Evolutionary conservation across 2,113 vertebrate genomes (phyloP), one percentile per base, ranked within the genome.

Genomic region (Coregonus clupeaformis): DNA sequence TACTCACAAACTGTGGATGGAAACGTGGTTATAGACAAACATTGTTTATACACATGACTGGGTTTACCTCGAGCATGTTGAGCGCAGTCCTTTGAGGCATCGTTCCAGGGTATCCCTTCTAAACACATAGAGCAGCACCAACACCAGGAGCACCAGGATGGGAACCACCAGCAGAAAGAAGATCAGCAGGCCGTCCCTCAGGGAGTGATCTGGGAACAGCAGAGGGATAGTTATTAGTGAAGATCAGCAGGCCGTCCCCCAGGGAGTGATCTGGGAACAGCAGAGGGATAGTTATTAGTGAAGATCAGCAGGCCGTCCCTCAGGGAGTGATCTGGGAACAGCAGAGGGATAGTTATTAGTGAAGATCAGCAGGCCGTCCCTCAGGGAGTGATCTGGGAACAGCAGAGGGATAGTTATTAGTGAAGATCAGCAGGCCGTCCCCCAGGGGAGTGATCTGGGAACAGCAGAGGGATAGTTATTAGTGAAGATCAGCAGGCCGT

Each of bases 161-260:
- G 95, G 95, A 55, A 96, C 52, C 80, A 96, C 93, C 29, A 96
- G 78, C 77, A 97, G 72, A 89, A 97, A 97, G 85, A 96, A 96
- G 83, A 97, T 91, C 67, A 97, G 82, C 70, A 97, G 91, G 6
- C 95, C 95, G 1, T 97, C 86, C 74, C 94, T 91, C 81, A 96
- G 92, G 32, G 95, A 95, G 73, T 95, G 86, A 74, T 97, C 95
- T 97, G 81, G 32, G 42, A 49, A 1, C 27, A 49, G 32, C 6
- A 32, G 32, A 32, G 32, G 32, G 32, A 32, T 6, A 32, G 32
- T 32, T 32, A 32, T 29, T 29, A 29, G 29, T 29, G 85, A 96
- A 96, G 83, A 96, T 91, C 67, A 97, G 82, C 70, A 97, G 91
- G 6, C 95, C 95, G 1, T 97, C 86, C 74, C 94, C 91, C 81